Evolutionary conservation across 2,888 invertebrate genomes (phyloP).

Genomic region (Heteropelma amictum): DNA sequence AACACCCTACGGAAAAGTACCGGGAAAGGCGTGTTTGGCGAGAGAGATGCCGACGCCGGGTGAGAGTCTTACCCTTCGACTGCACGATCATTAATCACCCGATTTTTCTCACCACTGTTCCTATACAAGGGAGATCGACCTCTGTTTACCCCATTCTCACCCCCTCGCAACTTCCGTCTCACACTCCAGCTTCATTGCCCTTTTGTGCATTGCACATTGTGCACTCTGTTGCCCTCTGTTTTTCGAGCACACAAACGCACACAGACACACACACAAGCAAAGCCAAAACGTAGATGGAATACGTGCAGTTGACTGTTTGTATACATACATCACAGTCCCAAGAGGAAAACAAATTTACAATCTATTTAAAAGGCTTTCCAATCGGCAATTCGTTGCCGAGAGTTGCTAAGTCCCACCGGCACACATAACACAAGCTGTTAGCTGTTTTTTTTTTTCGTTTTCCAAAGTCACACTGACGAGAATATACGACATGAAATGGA

Average conservation of each 20-base stretch:
- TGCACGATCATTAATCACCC: constrained; percentile 73
- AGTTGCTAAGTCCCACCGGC: constrained; percentile 32
- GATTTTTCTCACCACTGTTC: constrained; percentile 55
- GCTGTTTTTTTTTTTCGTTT: background rate
- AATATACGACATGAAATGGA: background rate
- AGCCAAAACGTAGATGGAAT: constrained; percentile 44
- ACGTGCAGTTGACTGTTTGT: background rate
- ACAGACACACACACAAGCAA: no score
- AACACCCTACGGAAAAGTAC: constrained; percentile 40
- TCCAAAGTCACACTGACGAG: background rate
- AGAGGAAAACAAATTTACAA: constrained; percentile 69
- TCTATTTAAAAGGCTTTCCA: constrained; percentile 70
- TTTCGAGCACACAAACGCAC: no score
- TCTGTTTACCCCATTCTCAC: constrained; percentile 50
- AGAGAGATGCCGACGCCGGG: constrained; percentile 57
- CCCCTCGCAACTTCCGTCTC: constrained; percentile 56
- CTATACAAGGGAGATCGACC: constrained; percentile 43
- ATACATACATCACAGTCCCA: constrained; percentile 30
- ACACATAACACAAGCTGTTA: constrained; percentile 20
- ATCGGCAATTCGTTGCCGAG: constrained; percentile 62
- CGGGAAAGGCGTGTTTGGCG: constrained; percentile 58
- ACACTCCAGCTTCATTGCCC: constrained; percentile 64
- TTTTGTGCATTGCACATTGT: constrained; percentile 47
- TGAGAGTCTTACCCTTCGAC: constrained; percentile 68
- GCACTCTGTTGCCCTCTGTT: constrained; percentile 50